Base-by-base conservation (phyloP, 2,113 vertebrate species). In the Edolisoma coerulescens region DNA sequence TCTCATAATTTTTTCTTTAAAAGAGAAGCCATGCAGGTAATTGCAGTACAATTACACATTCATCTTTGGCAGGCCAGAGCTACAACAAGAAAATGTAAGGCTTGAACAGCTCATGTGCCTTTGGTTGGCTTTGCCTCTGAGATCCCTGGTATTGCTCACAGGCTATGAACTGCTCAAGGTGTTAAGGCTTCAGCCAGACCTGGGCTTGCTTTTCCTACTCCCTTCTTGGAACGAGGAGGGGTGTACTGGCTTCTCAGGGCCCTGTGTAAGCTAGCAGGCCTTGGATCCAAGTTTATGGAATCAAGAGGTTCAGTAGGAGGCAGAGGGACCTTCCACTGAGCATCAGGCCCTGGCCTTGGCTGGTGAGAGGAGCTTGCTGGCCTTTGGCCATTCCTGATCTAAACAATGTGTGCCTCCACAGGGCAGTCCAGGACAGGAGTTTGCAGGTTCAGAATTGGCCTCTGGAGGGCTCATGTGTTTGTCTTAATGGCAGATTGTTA, bases 11-110 rank as follows among this genome's bases (percentile, higher is more conserved):
- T 95, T 74, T 94, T 24, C 73, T 87, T 79, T 89, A 86, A 90
- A 92, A 84, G 93, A 87, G 95, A 95, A 95, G 71, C 56, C 73
- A 52, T 76, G 89, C 84, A 96, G 96, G 67, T 91, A 94, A 90
- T 83, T 93, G 54, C 63, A 74, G 41, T 69, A 42, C 50, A 83
- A 42, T 90, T 89, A 53, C 60, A 56, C 68, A 87, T 97, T 95
- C 7, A 24, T 85, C 81, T 95, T 91, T 94, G 84, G 84, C 93
- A 97, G 92, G 93, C 83, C 95, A 90, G 89, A 97, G 73, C 78
- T 92, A 78, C 94, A 87, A 83, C 92, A 96, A 93, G 95, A 93
- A 96, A 75, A 96, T 84, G 35, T 32, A 21, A 73, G 24, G 15
- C 74, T 61, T 90, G 89, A 91, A 78, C 65, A 96, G 94, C 86